A percentile compares a stretch with the other conserved stretches of the same genome.
Evolutionary conservation across 2,113 vertebrate genomes (phyloP).

Genomic region (Onychorhynchus coronatus): DNA sequence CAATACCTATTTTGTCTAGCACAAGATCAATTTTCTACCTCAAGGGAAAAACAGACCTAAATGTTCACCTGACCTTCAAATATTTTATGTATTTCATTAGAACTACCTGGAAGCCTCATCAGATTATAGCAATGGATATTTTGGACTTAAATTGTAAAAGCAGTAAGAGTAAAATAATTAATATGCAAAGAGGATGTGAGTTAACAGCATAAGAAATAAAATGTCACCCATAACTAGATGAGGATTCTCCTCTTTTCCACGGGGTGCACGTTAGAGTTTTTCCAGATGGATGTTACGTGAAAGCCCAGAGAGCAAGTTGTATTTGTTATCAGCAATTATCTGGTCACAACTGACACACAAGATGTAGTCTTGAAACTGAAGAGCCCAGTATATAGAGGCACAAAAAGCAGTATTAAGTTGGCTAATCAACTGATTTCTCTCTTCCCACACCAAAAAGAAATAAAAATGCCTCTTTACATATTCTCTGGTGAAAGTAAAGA

Average conservation of each 20-base stretch:
- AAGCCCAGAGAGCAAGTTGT: neutral
- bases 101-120: neutral
- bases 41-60: neutral
- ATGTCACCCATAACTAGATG: neutral
- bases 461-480: constrained; percentile 25
- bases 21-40: constrained; percentile 19
- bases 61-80: neutral
- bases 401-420: constrained; percentile 26
- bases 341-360: neutral
- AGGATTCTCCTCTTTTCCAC: neutral
- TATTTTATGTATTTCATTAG: neutral
- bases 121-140: neutral
- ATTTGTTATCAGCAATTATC: neutral
- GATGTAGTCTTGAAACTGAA: neutral
- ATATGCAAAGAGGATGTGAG: neutral
- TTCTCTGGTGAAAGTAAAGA: constrained; percentile 45
- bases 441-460: neutral
- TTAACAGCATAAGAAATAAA: neutral
- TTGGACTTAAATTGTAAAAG: neutral
- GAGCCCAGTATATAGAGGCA: neutral
- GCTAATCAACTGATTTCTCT: constrained; percentile 1
- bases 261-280: neutral
- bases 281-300: neutral
- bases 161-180: neutral
- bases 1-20: constrained; percentile 10